Base-by-base conservation (phyloP, 1,140 invertebrate species). In the Cardiocondyla obscurior region DNA sequence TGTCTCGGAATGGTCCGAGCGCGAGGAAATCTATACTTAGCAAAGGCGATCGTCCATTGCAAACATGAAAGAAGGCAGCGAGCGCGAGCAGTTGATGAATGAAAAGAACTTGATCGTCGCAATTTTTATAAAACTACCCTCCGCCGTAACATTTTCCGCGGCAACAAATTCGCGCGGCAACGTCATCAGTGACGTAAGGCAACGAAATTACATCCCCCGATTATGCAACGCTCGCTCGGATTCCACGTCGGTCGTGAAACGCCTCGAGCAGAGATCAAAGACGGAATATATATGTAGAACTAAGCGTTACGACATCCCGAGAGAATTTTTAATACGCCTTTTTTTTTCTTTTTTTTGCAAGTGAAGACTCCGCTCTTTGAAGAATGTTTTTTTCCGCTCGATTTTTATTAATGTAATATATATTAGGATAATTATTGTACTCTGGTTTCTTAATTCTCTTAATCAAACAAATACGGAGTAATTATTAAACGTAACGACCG, bases 21-120 rank as follows among this genome's bases (percentile, higher is more conserved):
- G 74, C 53, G 83, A 87, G 88, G 53, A 79, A 82, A 85, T 84
- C 91, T 92, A 92, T 90, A 92, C 87, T 92, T 92, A 92, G 91
- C 85, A 62, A 85, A 74, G 67, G 57, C 83, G 65, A 86, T 87
- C 88, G 81, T 57, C 49, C 79, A 84, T 89, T 89, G 87, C 85
- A 86, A 91, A 92, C 91, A 90, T 85, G 90, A 87, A 82, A 81
- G 70, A n/a, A 67, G 46, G 51, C 46, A 57, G 55, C 33, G 49
- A 28, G n/a, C n/a, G 14, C 72, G 44, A 39, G 25, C 10, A 28
- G 51, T 30, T 30, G 22, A 70, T 65, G 46, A 28, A 70, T 46
- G 14, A 33, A 44, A 28, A 42, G 8, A 53, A 33, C 6, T 19
- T 22, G 25, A 53, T 55, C 6, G 19, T 12, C 2, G 10, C 5